Evolutionary conservation across 2,888 invertebrate species (phyloP), one percentile per base, ranked within the genome.

Genomic region (Drosophila diplacantha): DNA sequence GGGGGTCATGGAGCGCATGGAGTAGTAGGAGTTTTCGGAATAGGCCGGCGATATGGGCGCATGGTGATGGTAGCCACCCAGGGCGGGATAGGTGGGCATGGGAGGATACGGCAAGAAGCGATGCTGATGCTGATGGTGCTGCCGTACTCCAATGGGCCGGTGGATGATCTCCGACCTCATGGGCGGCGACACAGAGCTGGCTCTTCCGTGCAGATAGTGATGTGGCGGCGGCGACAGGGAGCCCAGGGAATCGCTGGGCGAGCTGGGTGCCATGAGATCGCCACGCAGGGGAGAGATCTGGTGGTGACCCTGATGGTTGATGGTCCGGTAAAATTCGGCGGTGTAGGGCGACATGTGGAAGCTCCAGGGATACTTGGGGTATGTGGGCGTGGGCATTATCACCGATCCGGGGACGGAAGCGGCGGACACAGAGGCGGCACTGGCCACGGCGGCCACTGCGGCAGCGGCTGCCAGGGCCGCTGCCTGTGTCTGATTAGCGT

Each of bases 331-430:
- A 75, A 87, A 88, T 34, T 88, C 87, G 6, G 87, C 85, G 2
- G 87, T 85, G 61, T 88, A 88, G 0, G 86, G 87, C 3, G 88
- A 85, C 72, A 87, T 84, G 50, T 87, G 88, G 62, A 87, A 88
- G 61, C 82, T 86, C 88, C 88, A 88, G 54, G 87, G 85, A 71
- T 87, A 85, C 54, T 87, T 87, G 20, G 88, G 87, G 75, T 88
- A 88, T 2, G 88, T 88, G 61, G 88, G 88, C 3, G 87, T 87
- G 53, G 88, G 88, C 65, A 87, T 86, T 24, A 87, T 85, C 31
- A 88, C 85, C 37, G 92, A 91, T 14, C 29, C 44, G 81, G 92
- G 91, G 68, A 93, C 93, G 2, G 83, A 74, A 1, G 80, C 83
- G 69, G 94, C 84, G 69, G 94, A 93, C 1, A 81, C 78, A 1